Evolutionary conservation across 2,113 vertebrate species (phyloP).

Genomic region (Symphodus melops): DNA sequence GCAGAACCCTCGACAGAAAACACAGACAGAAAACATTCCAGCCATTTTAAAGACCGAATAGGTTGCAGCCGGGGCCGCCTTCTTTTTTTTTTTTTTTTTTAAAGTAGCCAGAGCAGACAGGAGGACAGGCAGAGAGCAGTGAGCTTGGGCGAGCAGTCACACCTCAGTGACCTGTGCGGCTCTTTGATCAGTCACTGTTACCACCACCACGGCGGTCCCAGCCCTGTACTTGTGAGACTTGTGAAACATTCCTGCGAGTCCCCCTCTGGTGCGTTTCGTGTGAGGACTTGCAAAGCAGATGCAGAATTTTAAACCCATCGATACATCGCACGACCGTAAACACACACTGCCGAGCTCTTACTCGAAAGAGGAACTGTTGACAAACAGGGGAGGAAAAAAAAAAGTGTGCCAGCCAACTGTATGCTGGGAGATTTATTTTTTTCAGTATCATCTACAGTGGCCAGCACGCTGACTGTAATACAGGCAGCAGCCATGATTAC

Average conservation of each 20-base stretch:
- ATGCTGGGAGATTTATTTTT: background rate
- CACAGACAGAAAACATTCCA: slow-evolving; percentile 76
- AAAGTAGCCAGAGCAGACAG: slow-evolving; percentile 24
- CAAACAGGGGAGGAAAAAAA: background rate
- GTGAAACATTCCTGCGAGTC: slow-evolving; percentile 50
- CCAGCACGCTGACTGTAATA: slow-evolving; percentile 31
- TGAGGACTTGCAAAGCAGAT: slow-evolving; percentile 59
- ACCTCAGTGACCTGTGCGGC: slow-evolving; percentile 48
- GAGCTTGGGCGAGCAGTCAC: slow-evolving; percentile 44
- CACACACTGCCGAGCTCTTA: background rate
- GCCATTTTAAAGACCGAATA: slow-evolving; percentile 63
- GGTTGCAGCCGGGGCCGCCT: slow-evolving; percentile 25
- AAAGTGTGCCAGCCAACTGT: slow-evolving; percentile 13
- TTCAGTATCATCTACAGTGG: background rate
- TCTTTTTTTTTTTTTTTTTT: no score
- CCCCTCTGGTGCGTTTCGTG: slow-evolving; percentile 38
- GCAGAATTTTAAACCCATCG: slow-evolving; percentile 13
- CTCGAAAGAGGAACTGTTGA: slow-evolving; percentile 29
- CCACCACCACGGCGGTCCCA: slow-evolving; percentile 80
- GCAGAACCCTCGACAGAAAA: slow-evolving; percentile 69
- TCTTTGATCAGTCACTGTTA: slow-evolving; percentile 80
- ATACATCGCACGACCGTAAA: slow-evolving; percentile 13
- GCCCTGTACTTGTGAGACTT: slow-evolving; percentile 66
- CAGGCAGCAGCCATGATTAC: slow-evolving; percentile 50
- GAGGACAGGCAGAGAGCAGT: slow-evolving; percentile 23